A percentile compares a stretch with the other conserved stretches of the same genome.
Evolutionary conservation across 2,888 invertebrate species (phyloP).

Genomic region (Nomada fabriciana): DNA sequence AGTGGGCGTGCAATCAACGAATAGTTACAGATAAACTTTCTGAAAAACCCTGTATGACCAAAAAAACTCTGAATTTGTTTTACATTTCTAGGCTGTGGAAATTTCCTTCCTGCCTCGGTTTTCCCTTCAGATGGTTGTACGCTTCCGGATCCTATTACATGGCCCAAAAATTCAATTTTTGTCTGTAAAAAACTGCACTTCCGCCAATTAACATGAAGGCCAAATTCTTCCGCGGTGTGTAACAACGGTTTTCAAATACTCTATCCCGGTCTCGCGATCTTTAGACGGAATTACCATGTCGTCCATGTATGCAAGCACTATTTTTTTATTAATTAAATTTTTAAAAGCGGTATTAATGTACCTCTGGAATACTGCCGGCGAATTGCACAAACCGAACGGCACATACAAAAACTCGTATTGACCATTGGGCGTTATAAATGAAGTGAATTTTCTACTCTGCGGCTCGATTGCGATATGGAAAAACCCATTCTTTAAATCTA

Average conservation of each 20-base stretch:
- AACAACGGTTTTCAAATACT: not conserved
- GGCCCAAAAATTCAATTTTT: not conserved
- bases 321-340: not conserved
- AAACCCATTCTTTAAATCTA: not conserved
- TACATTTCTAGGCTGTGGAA: not conserved
- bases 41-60: not conserved
- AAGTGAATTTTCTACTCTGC: conserved; percentile 1
- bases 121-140: not conserved
- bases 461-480: too few relatives aligned
- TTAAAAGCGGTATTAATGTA: not conserved
- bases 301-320: not conserved
- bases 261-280: not conserved
- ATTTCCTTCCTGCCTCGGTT: not conserved
- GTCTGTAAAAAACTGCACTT: not conserved
- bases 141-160: not conserved
- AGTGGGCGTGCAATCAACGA: not conserved
- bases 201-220: not conserved
- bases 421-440: not conserved
- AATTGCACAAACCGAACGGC: not conserved
- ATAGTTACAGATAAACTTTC: not conserved
- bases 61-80: not conserved
- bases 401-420: not conserved
- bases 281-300: not conserved
- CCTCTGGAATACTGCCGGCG: not conserved
- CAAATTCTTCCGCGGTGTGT: not conserved